Conservation (phyloP, 1,140 invertebrate species). For the Eriocheir sinensis region DNA sequence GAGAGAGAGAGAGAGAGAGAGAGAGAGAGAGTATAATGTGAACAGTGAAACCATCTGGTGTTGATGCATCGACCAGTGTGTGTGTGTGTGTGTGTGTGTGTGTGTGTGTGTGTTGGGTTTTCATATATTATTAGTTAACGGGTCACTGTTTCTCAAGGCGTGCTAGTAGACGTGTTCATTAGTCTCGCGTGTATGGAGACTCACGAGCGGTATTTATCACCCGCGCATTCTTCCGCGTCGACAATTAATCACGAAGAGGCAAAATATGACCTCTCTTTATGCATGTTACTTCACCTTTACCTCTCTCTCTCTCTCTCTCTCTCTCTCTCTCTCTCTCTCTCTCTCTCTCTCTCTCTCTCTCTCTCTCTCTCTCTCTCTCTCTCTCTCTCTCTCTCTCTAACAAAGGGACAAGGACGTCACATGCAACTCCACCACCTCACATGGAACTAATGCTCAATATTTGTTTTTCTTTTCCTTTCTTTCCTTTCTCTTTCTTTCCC, state of each 20-base stretch:
- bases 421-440: background rate
- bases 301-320: background rate
- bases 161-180: background rate
- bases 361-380: background rate
- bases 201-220: background rate
- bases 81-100: background rate
- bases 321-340: conserved; percentile 4
- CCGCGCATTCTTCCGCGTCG: background rate
- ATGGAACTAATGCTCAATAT: background rate
- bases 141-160: background rate
- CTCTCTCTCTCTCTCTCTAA: too few species aligned
- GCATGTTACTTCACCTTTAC: background rate
- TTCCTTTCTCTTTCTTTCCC: background rate
- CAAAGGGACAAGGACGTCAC: background rate
- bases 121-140: background rate
- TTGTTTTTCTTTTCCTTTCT: too few species aligned
- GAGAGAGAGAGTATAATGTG: conserved; percentile 36
- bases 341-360: conserved; percentile 4
- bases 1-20: conserved; percentile 57
- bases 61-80: background rate
- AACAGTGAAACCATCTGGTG: background rate
- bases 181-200: background rate
- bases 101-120: background rate
- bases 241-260: background rate
- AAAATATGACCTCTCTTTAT: background rate